phyloP scores from a whole-genome alignment of 1,140 invertebrate genomes.

The Cherax destructor region DNA sequence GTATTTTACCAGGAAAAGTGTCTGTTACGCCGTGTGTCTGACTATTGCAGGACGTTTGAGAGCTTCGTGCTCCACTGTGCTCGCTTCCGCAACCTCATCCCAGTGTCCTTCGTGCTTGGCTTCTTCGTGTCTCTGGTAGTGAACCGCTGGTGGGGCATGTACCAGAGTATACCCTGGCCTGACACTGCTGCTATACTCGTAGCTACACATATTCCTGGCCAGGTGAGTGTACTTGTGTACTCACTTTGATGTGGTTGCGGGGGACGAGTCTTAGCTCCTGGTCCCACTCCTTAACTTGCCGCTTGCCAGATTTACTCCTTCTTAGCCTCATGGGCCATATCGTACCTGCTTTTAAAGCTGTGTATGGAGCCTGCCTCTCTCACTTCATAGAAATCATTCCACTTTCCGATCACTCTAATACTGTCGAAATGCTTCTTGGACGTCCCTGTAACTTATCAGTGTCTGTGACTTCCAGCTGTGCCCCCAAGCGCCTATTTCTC shows the following conservation, averaged over 20 bases:
- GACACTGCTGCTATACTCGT: slow-evolving; percentile 30
- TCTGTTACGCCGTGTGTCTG: not conserved
- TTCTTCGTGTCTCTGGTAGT: slow-evolving; percentile 55
- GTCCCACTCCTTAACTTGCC: too few species aligned
- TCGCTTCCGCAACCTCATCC: slow-evolving; percentile 41
- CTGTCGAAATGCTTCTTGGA: too few species aligned
- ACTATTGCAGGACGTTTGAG: slow-evolving; percentile 37
- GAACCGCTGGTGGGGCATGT: slow-evolving; percentile 44
- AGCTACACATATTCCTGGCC: slow-evolving; percentile 24
- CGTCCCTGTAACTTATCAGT: too few species aligned
- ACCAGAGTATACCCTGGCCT: slow-evolving; percentile 33
- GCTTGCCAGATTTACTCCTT: not conserved
- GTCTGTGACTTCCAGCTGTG: too few species aligned
- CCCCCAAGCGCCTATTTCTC: too few species aligned
- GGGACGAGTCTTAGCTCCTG: too few species aligned
- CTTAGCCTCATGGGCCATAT: not conserved
- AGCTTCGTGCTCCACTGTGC: slow-evolving; percentile 15
- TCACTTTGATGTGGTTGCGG: too few species aligned
- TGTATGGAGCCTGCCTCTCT: too few species aligned
- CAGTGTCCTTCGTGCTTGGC: slow-evolving; percentile 34
- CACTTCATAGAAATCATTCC: too few species aligned
- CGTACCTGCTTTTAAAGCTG: too few species aligned
- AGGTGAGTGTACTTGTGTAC: not conserved
- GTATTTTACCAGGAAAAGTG: not conserved
- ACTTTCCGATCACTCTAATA: too few species aligned